phyloP scores from a whole-genome alignment of 1,140 invertebrate genomes.

The Plodia interpunctella region DNA sequence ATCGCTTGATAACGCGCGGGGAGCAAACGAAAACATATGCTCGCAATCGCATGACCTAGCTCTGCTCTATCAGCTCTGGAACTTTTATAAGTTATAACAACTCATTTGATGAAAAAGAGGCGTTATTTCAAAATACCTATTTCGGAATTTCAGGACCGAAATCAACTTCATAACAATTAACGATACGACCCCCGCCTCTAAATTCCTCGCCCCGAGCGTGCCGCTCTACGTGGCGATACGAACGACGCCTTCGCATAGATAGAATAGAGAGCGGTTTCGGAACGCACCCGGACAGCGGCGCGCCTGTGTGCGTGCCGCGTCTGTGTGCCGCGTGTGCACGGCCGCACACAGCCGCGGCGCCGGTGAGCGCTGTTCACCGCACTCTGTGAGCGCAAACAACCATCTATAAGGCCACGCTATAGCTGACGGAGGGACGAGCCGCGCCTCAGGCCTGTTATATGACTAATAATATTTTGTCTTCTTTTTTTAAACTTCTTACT shows the following conservation, averaged over 20 bases:
- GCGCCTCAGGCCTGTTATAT: slow-evolving; percentile 48
- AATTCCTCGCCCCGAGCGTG: slow-evolving; percentile 75
- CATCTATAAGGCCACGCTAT: slow-evolving; percentile 77
- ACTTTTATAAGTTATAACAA: slow-evolving; percentile 21
- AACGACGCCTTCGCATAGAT: slow-evolving; percentile 76
- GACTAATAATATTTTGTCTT: slow-evolving; percentile 11
- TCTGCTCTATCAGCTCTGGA: slow-evolving; percentile 15
- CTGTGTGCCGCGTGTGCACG: slow-evolving; percentile 46
- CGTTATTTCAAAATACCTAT: slow-evolving; percentile 74
- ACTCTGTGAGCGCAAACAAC: slow-evolving; percentile 77
- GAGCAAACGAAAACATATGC: slow-evolving; percentile 33
- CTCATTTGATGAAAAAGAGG: slow-evolving; percentile 55
- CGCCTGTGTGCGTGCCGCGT: slow-evolving; percentile 11
- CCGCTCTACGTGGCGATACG: slow-evolving; percentile 73
- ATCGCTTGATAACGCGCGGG: slow-evolving; percentile 48
- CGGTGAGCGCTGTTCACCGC: slow-evolving; percentile 76
- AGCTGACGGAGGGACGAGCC: slow-evolving; percentile 67
- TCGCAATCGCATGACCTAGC: slow-evolving; percentile 26
- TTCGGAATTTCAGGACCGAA: slow-evolving; percentile 75
- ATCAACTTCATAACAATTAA: slow-evolving; percentile 77
- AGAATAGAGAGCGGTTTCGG: slow-evolving; percentile 76
- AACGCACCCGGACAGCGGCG: slow-evolving; percentile 61
- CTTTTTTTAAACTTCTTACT: neutral
- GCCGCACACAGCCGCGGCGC: slow-evolving; percentile 59
- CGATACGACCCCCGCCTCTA: slow-evolving; percentile 76